These are phyloP conservation scores for Diploscapter pachys DNA, from an alignment of 1,140 invertebrate species.

Conservation along the genomic window DNA sequence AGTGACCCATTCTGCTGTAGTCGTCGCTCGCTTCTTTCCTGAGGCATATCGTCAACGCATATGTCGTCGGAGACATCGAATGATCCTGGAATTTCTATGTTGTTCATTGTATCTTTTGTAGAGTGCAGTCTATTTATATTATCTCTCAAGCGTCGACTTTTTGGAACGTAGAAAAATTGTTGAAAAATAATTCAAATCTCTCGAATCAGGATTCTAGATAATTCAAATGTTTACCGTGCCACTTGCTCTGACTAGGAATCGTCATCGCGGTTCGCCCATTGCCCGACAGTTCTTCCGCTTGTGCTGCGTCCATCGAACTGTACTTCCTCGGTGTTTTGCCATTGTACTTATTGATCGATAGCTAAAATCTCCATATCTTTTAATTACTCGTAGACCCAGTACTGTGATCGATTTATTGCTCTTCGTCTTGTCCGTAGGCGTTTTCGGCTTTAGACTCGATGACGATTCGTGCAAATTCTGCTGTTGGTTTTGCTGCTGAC, in stretches of 20 bases:
- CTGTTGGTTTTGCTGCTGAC: too few species aligned
- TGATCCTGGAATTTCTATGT: constrained; percentile 35
- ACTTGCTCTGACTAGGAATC: constrained; percentile 33
- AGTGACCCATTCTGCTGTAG: not conserved
- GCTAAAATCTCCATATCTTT: constrained; percentile 14
- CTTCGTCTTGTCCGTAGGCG: constrained; percentile 25
- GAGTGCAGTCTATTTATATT: not conserved
- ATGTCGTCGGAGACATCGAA: constrained; percentile 36
- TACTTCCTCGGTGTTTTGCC: constrained; percentile 9
- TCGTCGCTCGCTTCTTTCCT: not conserved
- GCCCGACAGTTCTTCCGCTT: constrained; percentile 17
- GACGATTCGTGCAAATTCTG: too few species aligned
- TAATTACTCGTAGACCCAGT: not conserved
- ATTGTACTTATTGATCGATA: constrained; percentile 16
- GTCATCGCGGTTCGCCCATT: constrained; percentile 19
- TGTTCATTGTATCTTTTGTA: constrained; percentile 27
- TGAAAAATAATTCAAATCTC: not conserved
- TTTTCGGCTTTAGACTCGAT: constrained; percentile 8
- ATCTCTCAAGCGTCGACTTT: not conserved
- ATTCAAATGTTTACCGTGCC: constrained; percentile 8
- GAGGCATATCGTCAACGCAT: constrained; percentile 4
- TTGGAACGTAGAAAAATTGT: not conserved
- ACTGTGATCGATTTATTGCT: constrained; percentile 38
- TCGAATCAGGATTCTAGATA: constrained; percentile 5
- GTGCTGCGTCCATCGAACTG: constrained; percentile 20